Evolutionary conservation across 2,113 vertebrate genomes (phyloP).

Genomic region (Microcebus griseorufus): DNA sequence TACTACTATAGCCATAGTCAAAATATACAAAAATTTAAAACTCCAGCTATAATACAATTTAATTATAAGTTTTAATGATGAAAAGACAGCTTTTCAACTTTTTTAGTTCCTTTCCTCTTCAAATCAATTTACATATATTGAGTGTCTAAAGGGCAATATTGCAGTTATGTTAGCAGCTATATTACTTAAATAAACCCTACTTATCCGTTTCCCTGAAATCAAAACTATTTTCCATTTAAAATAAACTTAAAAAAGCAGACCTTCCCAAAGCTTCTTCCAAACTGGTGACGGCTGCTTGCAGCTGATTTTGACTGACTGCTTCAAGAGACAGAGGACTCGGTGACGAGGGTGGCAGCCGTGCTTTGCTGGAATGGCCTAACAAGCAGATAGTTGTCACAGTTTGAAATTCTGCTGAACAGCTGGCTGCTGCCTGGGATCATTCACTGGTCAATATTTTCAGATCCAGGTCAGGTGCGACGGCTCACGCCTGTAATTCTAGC

Average conservation of each 20-base stretch:
- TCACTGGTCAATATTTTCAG: slow-evolving; percentile 38
- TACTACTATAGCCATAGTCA: not conserved
- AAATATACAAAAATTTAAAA: slow-evolving; percentile 5
- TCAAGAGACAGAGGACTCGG: slow-evolving; percentile 68
- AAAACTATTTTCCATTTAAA: slow-evolving; percentile 59
- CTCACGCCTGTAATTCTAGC: too few relatives aligned
- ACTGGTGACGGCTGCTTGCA: slow-evolving; percentile 69
- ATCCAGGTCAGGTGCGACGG: not conserved
- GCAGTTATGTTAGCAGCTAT: not conserved
- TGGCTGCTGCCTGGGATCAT: slow-evolving; percentile 42
- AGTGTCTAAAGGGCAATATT: not conserved
- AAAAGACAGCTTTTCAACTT: slow-evolving; percentile 1
- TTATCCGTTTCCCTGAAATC: slow-evolving; percentile 14
- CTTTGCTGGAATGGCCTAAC: slow-evolving; percentile 62
- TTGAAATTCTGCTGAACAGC: slow-evolving; percentile 60
- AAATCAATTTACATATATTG: not conserved
- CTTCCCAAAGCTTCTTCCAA: slow-evolving; percentile 78
- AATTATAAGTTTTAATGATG: not conserved
- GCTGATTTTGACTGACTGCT: slow-evolving; percentile 73
- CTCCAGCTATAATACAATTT: not conserved
- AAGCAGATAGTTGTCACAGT: slow-evolving; percentile 71
- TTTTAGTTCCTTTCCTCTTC: not conserved
- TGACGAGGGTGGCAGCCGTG: not conserved
- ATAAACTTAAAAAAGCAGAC: slow-evolving; percentile 70
- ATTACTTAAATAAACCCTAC: not conserved